Base-by-base conservation (phyloP, 2,888 invertebrate species). In the Cataglyphis livida region DNA sequence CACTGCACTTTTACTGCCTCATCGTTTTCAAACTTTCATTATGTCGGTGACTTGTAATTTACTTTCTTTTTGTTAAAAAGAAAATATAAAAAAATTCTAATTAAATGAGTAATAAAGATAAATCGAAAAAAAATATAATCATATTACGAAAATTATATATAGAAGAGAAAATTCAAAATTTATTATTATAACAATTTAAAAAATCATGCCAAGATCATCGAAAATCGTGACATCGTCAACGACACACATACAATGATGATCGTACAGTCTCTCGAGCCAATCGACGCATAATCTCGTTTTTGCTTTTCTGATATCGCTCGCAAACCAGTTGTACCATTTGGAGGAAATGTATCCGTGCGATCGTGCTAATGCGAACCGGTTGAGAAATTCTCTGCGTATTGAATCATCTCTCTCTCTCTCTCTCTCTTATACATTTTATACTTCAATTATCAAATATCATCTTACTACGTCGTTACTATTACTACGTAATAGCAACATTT, bases 281-380 rank as follows among this genome's bases (percentile, higher is more conserved):
- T 71, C 73, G 41, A 73, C 4, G 28, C 10, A 6, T 54, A 51
- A 74, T 41, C 65, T 21, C 25, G 65, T 51, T 51, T 15, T 82
- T 76, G 59, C 59, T 82, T 76, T 66, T 81, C 35, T 57, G 35
- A 10, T 81, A 65, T 65, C 64, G 15, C 7, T 44, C n/a, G 59
- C 54, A 74, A 82, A 82, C 81, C 81, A 76, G 81, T 82, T 64
- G 38, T 57, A 66, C 12, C 54, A 54, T 44, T 75, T n/a, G 15
- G 2, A 32, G 48, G 28, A 59, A 65, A 65, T 25, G 57, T n/a
- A 51, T 82, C 66, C 59, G 66, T n/a, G 32, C 54, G 38, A 41
- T 81, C 51, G 41, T 54, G 54, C 65, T 65, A 61, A 32, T 21
- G 65, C 32, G 21, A 32, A 21, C 18, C 54, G 12, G n/a, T 28